phyloP scores from a whole-genome alignment of 2,888 invertebrate species.

The Leptogaster cylindrica region DNA sequence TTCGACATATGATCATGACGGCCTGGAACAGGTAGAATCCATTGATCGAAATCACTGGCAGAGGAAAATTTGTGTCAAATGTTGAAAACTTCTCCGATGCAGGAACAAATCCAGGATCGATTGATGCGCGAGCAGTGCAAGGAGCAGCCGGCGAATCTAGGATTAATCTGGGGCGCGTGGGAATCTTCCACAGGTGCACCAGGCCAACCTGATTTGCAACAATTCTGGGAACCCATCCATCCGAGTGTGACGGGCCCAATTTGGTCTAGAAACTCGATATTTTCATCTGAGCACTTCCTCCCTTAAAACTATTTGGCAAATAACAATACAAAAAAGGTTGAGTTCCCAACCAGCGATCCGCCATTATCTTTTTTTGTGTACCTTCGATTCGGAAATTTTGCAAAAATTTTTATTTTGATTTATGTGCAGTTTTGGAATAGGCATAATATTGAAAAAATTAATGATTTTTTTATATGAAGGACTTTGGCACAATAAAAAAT shows the following conservation, averaged over 20 bases:
- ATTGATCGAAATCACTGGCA: neutral
- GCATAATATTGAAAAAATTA: too few relatives aligned
- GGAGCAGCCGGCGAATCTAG: neutral
- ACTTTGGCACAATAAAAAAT: too few relatives aligned
- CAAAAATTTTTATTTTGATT: too few relatives aligned
- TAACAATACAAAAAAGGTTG: conserved; percentile 3
- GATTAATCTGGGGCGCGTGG: neutral
- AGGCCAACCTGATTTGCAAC: neutral
- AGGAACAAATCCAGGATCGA: too few relatives aligned
- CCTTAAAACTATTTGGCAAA: conserved; percentile 2
- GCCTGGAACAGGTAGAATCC: neutral
- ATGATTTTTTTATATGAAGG: too few relatives aligned
- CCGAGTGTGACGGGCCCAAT: neutral
- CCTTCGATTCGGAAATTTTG: too few relatives aligned
- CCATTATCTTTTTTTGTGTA: too few relatives aligned
- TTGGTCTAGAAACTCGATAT: conserved; percentile 1
- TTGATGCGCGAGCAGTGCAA: neutral
- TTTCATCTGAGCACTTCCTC: too few relatives aligned
- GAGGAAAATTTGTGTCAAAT: neutral
- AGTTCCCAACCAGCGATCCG: neutral
- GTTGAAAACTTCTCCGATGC: too few relatives aligned
- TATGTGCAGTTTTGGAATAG: too few relatives aligned
- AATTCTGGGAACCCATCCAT: neutral
- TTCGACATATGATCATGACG: neutral
- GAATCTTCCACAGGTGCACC: neutral